Percentiles rank a stretch among this genome's conserved stretches.
Evolutionary conservation across 92 coral and sea anemone species (phyloP).

Genomic region (Bergia sp.): DNA sequence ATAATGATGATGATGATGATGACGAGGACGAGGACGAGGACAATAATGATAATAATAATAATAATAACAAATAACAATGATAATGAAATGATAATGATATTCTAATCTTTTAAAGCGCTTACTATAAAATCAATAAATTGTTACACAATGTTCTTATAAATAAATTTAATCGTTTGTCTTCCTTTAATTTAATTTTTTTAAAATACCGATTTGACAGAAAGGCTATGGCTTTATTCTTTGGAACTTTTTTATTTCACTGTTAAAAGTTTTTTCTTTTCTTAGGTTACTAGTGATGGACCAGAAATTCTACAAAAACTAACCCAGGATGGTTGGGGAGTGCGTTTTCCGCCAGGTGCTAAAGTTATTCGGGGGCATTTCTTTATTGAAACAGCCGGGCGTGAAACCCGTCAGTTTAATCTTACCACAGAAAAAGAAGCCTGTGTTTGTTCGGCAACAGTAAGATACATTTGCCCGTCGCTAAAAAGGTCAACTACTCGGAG

Average conservation of each 20-base stretch:
- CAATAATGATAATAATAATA: too few relatives aligned
- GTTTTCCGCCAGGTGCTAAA: constrained; percentile 4
- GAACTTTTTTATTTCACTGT: background rate
- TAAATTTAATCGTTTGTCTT: too few relatives aligned
- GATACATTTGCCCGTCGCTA: constrained; percentile 13
- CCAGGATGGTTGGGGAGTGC: constrained; percentile 12
- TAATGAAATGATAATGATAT: too few relatives aligned
- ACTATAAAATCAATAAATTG: too few relatives aligned
- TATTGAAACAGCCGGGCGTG: background rate
- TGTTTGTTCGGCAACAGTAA: constrained; percentile 16
- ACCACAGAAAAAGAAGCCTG: constrained; percentile 8
- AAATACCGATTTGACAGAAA: too few relatives aligned
- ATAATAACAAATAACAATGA: too few relatives aligned
- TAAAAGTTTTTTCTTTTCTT: background rate
- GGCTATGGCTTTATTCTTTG: too few relatives aligned
- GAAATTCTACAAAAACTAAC: background rate
- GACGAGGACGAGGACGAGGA: too few relatives aligned
- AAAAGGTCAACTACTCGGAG: background rate
- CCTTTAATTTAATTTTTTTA: too few relatives aligned
- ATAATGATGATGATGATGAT: too few relatives aligned
- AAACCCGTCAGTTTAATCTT: background rate
- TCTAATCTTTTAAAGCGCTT: too few relatives aligned
- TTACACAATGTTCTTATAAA: too few relatives aligned
- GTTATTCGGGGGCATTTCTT: constrained; percentile 4
- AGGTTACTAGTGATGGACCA: constrained; percentile 10